Evolutionary conservation across 2,113 vertebrate species (phyloP), one percentile per base, ranked within the genome.

Genomic region (Rallus limicola): DNA sequence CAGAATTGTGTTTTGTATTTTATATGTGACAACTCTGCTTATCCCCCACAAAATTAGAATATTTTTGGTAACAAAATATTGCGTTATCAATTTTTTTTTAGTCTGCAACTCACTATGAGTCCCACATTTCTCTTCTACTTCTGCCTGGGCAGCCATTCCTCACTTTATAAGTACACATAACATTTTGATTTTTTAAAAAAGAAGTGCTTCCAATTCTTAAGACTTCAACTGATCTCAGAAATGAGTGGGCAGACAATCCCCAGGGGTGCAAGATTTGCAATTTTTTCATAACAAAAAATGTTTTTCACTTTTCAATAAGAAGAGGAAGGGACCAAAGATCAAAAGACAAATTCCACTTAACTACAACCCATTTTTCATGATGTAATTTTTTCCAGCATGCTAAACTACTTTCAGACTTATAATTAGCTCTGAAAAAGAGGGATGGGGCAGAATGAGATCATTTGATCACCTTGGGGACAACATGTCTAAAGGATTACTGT

Each of bases 331-430:
- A 91, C 67, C 50, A 85, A 89, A 79, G 87, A 94, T 87, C 69
- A 94, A 95, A 97, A 88, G 80, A 86, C 53, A 86, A 93, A 95
- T 95, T 95, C 48, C n/a, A 94, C 24, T 97, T 83, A 63, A 63
- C 53, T 67, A 69, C 74, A 70, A 89, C 21, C 13, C 78, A n/a
- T 91, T 96, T 95, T 97, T 95, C 62, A 79, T 53, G 6, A 72
- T n/a, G 53, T 75, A 55, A 48, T 36, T 52, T 53, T 74, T 93
- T 81, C 36, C 36, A 80, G 15, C 28, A n/a, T 81, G 63, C 34
- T 69, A 71, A 63, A 80, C 33, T 71, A 71, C 16, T 82, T 95
- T 89, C 9, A 25, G 83, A 31, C 14, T 90, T 96, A 63, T 55
- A 81, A 78, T 89, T 83, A 84, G 23, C 46, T 90, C 75, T 89